These are phyloP conservation scores for Agrochola lychnidis DNA, from an alignment of 2,888 invertebrate species.

Conservation along the genomic window DNA sequence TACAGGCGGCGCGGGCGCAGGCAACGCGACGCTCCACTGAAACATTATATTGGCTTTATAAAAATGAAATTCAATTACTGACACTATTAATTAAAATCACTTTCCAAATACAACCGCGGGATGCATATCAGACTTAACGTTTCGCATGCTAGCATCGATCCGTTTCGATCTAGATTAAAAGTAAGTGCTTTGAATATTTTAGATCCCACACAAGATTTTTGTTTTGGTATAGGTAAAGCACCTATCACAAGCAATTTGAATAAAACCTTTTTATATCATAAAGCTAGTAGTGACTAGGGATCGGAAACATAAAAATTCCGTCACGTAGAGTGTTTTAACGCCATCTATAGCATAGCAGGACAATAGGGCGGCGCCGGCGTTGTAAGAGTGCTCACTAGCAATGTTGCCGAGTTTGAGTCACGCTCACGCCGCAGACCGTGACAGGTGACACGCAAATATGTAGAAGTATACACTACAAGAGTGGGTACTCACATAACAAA, in stretches of 20 bases:
- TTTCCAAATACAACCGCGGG: slow-evolving; percentile 48
- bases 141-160: slow-evolving; percentile 47
- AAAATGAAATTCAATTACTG: slow-evolving; percentile 56
- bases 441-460: slow-evolving; percentile 73
- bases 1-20: slow-evolving; percentile 77
- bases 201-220: slow-evolving; percentile 61
- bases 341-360: slow-evolving; percentile 83
- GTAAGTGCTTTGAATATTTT: slow-evolving; percentile 37
- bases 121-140: slow-evolving; percentile 42
- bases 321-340: slow-evolving; percentile 87
- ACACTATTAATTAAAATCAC: slow-evolving; percentile 53
- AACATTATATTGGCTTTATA: slow-evolving; percentile 71
- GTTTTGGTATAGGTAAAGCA: slow-evolving; percentile 41
- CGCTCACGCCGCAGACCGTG: slow-evolving; percentile 60
- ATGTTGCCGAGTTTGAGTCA: slow-evolving; percentile 64
- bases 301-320: slow-evolving; percentile 90
- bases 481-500: slow-evolving; percentile 26
- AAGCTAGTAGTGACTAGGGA: slow-evolving; percentile 78
- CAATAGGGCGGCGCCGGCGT: slow-evolving; percentile 86
- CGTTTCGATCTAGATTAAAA: slow-evolving; percentile 38
- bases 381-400: slow-evolving; percentile 79
- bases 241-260: slow-evolving; percentile 43
- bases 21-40: slow-evolving; percentile 80
- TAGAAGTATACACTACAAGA: slow-evolving; percentile 14
- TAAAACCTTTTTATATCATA: slow-evolving; percentile 71